A percentile compares a stretch with the other conserved stretches of the same genome.
phyloP scores from a whole-genome alignment of 2,888 invertebrate genomes.

The Idaea biselata region DNA sequence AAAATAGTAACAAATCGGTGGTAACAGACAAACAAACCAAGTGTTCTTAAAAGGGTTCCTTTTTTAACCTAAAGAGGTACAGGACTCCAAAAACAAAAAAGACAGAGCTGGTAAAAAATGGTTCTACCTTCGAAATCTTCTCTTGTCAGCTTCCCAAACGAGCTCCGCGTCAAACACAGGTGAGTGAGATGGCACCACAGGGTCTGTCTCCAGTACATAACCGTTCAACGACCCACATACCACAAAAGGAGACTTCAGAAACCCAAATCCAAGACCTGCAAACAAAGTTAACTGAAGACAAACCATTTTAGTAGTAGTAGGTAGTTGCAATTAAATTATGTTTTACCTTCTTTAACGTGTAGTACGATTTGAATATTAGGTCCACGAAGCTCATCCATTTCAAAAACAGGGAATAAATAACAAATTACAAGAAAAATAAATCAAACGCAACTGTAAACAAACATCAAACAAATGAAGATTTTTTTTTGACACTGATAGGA shows the following conservation, averaged over 20 bases:
- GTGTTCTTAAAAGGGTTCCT: no score
- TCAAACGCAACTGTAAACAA: conserved; percentile 61
- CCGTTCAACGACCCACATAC: conserved; percentile 83
- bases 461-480: conserved; percentile 37
- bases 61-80: no score
- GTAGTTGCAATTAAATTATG: neutral
- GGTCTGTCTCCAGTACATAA: conserved; percentile 85
- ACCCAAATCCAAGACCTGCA: conserved; percentile 81
- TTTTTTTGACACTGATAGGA: conserved; percentile 12
- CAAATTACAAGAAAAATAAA: conserved; percentile 47
- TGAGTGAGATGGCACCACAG: conserved; percentile 77
- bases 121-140: conserved; percentile 82
- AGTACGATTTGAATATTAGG: conserved; percentile 84
- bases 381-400: conserved; percentile 83
- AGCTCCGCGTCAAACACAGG: conserved; percentile 87
- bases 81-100: no score
- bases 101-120: neutral
- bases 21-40: neutral
- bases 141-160: conserved; percentile 89
- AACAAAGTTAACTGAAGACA: conserved; percentile 12
- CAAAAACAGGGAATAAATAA: conserved; percentile 22
- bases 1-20: neutral
- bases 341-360: conserved; percentile 83
- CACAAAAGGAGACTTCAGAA: conserved; percentile 75
- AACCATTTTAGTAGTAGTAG: neutral